Evolutionary conservation across 2,888 invertebrate species (phyloP), one percentile per base, ranked within the genome.

Genomic region (Hyposoter dolosus): DNA sequence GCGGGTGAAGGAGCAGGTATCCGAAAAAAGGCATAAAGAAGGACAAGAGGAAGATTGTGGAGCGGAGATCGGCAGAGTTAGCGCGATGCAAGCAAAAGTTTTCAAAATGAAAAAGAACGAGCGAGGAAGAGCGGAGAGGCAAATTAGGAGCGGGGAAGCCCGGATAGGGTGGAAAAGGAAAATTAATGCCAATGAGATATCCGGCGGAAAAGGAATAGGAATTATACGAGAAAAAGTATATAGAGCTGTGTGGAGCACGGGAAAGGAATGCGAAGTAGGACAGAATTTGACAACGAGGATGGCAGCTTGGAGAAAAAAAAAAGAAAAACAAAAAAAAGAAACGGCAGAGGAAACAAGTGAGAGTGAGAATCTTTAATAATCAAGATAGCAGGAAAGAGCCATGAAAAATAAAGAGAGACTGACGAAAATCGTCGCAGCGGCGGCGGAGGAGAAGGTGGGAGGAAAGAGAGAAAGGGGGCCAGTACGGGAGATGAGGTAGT

Each of bases 401-500:
- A 28, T 12, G 66, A 50, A 66, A 47, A 43, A 74, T 12, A 63
- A 47, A 28, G 45, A 23, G 68, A 80, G 63, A 66, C 23, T 12
- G 23, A 56, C 19, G 56, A 23, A 19, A 53, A 19, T 19, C 9
- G 53, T 7, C 19, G 23, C 12, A 15, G 60, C 6, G 28, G 28
- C 0, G 28, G 35, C 6, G 35, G 35, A 35, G 35, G n/a, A 63
- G 12, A 47, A 56, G 79, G 72, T 9, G 45, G 53, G 68, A 60
- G 23, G 71, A 19, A 66, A 43, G 12, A 23, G 53, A 43, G 28
- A 43, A 35, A 43, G 56, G 71, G 63, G 79, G 40, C 40, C 40
- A 40, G 32, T 7, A 60, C 78, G 83, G 60, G 83, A 82, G 80
- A 78, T 43, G 63, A 28, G 69, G 84, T 63, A 74, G 86, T 86